Conservation (phyloP, 2,113 vertebrate genomes). For the Chamaetylas fuelleborni region DNA sequence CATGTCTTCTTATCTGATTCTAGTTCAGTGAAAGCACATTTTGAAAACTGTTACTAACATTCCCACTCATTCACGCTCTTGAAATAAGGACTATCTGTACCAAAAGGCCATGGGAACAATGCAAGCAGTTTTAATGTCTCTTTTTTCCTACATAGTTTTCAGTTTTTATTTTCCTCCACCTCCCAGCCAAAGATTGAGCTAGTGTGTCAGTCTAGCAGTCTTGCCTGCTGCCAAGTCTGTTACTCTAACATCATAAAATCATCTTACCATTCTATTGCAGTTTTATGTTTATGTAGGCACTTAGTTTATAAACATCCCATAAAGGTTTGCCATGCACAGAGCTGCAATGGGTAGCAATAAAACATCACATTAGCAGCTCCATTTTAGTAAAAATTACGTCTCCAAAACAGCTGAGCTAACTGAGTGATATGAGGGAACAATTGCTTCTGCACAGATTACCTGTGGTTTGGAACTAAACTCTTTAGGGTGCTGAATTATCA, state of each 20-base stretch:
- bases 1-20: background rate
- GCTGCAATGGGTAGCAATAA: background rate
- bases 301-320: background rate
- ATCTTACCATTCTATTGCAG: background rate
- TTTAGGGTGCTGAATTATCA: background rate
- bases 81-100: background rate
- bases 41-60: background rate
- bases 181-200: background rate
- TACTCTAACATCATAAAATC: background rate
- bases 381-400: background rate
- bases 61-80: background rate
- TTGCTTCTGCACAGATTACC: background rate
- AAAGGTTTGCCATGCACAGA: background rate
- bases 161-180: background rate
- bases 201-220: background rate
- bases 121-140: background rate
- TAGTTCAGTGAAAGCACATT: background rate
- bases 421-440: background rate
- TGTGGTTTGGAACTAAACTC: background rate
- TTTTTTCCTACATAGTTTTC: background rate
- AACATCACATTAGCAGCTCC: background rate
- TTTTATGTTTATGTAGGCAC: background rate
- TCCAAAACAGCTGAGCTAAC: background rate
- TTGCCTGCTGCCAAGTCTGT: background rate
- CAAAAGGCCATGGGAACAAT: background rate